Evolutionary conservation across 1,140 invertebrate genomes (phyloP), one percentile per base, ranked within the genome.

Genomic region (Teleogryllus occipitalis): DNA sequence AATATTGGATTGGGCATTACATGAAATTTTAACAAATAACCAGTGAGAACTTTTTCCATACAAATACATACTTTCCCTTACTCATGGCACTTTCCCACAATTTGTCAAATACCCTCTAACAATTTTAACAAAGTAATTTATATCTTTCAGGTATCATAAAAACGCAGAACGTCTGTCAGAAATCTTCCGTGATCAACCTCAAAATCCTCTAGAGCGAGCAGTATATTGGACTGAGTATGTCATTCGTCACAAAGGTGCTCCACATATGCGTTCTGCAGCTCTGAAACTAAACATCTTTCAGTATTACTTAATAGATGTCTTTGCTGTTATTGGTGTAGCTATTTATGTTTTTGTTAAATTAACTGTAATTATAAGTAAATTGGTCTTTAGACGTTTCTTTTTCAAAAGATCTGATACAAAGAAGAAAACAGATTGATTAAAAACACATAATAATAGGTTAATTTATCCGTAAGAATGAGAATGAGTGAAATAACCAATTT

Each of bases 221-320:
- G 83, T 87, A 75, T 90, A 85, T 81, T 92, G 90, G 90, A 85
- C 89, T 8, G 90, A 91, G 82, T 91, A 90, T 80, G 84, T 90
- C 0, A 84, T 89, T 7, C 85, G 87, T 75, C 87, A 91, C 82
- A 87, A 88, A 0, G 88, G 86, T 0, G 86, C 83, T 7, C 39
- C 78, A 18, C 82, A 83, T 76, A 74, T 83, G 8, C 78, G 80
- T 46, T 78, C 82, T 4, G 80, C 79, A 14, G 79, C 78, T 12
- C 21, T 75, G 10, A 21, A 82, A 8, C 75, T 84, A 18, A 76
- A 79, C 47, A 82, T 76, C 72, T 82, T 82, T 22, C 82, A 84
- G 74, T 81, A 80, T 75, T 77, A 78, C 12, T 74, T 81, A 18
- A 22, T 83, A 15, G 83, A 83, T 74, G 81, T 83, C 6, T 3